phyloP scores from a whole-genome alignment of 2,888 invertebrate species.

The Amphipyra berbera region DNA sequence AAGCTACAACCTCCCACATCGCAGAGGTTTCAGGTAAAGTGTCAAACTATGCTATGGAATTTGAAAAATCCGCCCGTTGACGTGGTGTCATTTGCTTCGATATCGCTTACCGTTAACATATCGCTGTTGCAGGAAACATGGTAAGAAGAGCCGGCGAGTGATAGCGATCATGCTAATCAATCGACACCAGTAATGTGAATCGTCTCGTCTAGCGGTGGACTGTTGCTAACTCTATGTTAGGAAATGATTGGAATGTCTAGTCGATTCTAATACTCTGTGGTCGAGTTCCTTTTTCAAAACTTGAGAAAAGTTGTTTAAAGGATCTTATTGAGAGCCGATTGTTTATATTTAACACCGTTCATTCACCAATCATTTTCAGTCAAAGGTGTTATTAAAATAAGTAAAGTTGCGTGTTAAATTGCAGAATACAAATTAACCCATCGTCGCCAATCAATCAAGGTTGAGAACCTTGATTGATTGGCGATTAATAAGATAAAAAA shows the following conservation, averaged over 20 bases:
- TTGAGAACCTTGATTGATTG: constrained; percentile 2
- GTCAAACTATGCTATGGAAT: constrained; percentile 57
- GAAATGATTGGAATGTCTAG: neutral
- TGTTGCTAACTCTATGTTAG: constrained; percentile 47
- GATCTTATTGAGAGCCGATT: too few relatives aligned
- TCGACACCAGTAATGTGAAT: constrained; percentile 59
- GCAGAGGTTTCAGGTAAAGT: constrained; percentile 50
- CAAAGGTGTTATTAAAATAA: constrained; percentile 20
- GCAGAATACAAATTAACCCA: constrained; percentile 21
- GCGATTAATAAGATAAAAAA: neutral
- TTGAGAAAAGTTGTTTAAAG: too few relatives aligned
- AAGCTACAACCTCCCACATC: constrained; percentile 34
- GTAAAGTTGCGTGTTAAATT: constrained; percentile 24
- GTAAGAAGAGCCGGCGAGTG: constrained; percentile 58
- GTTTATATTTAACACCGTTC: too few relatives aligned
- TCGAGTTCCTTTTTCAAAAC: too few relatives aligned
- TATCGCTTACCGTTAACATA: constrained; percentile 60
- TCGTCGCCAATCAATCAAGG: constrained; percentile 18
- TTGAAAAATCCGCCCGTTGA: constrained; percentile 64
- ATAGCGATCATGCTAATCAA: constrained; percentile 52
- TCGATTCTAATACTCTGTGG: neutral
- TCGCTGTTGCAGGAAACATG: constrained; percentile 65
- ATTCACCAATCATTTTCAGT: neutral
- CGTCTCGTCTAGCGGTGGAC: constrained; percentile 50
- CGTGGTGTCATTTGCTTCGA: constrained; percentile 63